Percentiles rank a stretch among this genome's conserved stretches.
Evolutionary conservation across 2,113 vertebrate genomes (phyloP).

Genomic region (Helogale parvula): DNA sequence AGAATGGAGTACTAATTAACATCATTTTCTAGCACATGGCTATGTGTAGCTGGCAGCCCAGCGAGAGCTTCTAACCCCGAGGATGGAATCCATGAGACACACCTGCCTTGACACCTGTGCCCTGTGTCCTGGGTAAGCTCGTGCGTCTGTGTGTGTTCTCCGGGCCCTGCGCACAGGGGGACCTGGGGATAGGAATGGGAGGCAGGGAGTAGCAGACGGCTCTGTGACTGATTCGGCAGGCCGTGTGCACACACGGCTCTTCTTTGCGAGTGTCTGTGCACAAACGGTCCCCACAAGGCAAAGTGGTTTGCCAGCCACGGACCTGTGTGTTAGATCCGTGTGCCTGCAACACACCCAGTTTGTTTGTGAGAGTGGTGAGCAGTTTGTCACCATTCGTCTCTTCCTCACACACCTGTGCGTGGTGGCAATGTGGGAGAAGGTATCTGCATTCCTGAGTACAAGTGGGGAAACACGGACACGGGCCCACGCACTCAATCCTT

Average conservation of each 20-base stretch:
- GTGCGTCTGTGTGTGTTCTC: background rate
- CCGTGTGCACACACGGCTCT: background rate
- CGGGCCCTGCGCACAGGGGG: background rate
- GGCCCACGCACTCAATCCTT: background rate
- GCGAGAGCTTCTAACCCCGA: constrained; percentile 47
- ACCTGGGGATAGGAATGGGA: background rate
- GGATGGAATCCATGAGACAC: background rate
- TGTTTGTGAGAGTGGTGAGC: background rate
- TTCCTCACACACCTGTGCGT: background rate
- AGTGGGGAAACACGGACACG: background rate
- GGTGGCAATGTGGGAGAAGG: background rate
- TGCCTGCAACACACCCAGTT: fast-evolving
- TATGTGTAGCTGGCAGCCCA: constrained; percentile 66
- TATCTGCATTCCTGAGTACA: background rate
- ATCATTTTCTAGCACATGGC: constrained; percentile 61
- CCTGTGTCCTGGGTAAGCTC: background rate
- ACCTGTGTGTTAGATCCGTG: fast-evolving
- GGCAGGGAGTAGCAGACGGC: background rate
- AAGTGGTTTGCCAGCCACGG: background rate
- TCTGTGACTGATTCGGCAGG: background rate
- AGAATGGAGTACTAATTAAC: constrained; percentile 80
- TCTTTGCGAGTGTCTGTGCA: background rate
- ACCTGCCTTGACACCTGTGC: background rate
- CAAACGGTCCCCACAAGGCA: background rate
- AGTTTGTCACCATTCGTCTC: background rate